Base-by-base conservation (phyloP, 2,888 invertebrate genomes). In the Therioaphis trifolii region DNA sequence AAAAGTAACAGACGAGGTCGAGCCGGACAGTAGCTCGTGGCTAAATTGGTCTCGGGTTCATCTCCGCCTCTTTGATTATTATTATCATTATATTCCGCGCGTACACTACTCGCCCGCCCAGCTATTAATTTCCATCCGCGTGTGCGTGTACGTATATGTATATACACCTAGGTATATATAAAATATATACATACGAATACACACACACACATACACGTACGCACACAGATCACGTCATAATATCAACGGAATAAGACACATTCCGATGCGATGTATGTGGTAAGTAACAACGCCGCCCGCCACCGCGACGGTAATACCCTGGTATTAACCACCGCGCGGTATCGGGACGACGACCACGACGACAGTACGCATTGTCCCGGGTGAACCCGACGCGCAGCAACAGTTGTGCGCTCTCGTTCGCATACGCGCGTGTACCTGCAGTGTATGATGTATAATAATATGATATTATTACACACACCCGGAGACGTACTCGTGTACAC, bases 21-120 rank as follows among this genome's bases (percentile, higher is more conserved):
- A 69, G 27, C 40, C 79, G 79, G 79, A 79, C 79, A 46, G 79
- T 79, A 79, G 79, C 79, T 79, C 79, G 79, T 79, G 79, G 79
- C 79, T 71, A 79, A 79, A 79, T 79, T 46, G 71, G 79, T 79
- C 79, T 79, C 79, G 79, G 78, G 78, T 79, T 43, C 68, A 27
- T 71, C 58, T 79, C 79, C 79, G 79, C 79, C 79, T 71, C 71
- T 61, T 79, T 40, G 78, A 79, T 79, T 71, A 79, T 58, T 46
- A 46, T 79, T 79, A 71, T 71, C 24, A 58, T 74, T 40, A 74
- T 75, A 68, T 68, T 68, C 68, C 43, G 43, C 68, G 68, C 69
- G 69, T 46, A 46, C 43, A 15, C 43, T 27, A n/a, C 46, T 46
- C 49, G 49, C 29, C 79, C 79, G 79, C 58, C 79, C 79, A 58